Conservation (phyloP, 2,888 invertebrate species). For the Sinodicranocentrus sp. region DNA sequence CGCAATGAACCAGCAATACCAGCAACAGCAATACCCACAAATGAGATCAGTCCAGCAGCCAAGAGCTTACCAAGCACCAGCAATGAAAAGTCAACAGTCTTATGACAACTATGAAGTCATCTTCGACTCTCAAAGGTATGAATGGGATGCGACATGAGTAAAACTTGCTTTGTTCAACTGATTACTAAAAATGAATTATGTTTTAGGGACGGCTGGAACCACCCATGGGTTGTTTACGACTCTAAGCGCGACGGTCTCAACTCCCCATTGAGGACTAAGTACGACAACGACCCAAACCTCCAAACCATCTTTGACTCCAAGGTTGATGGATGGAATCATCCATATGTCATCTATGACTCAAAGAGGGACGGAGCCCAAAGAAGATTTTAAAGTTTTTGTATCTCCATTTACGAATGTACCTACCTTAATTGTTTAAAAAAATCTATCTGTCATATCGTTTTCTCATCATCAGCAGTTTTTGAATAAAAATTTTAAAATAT, state of each 20-base stretch:
- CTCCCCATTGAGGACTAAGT: conserved; percentile 57
- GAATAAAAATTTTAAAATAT: conserved; percentile 42
- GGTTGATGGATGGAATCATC: conserved; percentile 65
- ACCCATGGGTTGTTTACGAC: conserved; percentile 70
- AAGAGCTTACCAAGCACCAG: conserved; percentile 31
- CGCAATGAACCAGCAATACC: conserved; percentile 25
- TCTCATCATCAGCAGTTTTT: conserved; percentile 24
- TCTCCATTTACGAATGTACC: conserved; percentile 19
- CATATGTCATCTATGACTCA: conserved; percentile 62
- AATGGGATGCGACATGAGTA: background rate
- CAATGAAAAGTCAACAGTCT: no score
- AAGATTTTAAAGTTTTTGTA: conserved; percentile 35
- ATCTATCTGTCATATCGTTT: conserved; percentile 37
- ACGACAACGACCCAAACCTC: conserved; percentile 65
- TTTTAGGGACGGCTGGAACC: conserved; percentile 65
- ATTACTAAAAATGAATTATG: background rate
- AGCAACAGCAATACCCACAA: conserved; percentile 19
- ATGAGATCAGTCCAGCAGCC: conserved; percentile 32
- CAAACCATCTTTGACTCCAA: conserved; percentile 68
- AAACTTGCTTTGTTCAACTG: conserved; percentile 5
- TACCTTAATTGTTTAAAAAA: background rate
- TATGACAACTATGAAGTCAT: conserved; percentile 70
- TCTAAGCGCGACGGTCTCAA: conserved; percentile 70
- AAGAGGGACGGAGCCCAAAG: conserved; percentile 62
- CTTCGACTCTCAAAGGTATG: conserved; percentile 65